Evolutionary conservation across 1,140 invertebrate genomes (phyloP).

Genomic region (Aphaenogaster ashmeadi): DNA sequence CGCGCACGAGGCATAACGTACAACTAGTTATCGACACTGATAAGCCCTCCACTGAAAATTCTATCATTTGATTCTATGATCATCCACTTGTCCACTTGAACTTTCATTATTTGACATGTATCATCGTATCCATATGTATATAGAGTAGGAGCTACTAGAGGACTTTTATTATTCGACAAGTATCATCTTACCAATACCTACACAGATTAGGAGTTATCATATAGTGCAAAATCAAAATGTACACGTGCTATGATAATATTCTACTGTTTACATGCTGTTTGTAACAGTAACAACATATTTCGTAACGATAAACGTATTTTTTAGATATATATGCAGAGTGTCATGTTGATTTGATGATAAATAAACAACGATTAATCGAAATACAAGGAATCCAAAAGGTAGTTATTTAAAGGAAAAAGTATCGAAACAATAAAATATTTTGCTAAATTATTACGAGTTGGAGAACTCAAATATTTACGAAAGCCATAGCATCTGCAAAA

Average conservation of each 20-base stretch:
- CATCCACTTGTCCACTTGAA: too few species aligned
- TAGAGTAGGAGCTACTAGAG: background rate
- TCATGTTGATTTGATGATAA: background rate
- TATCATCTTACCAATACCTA: background rate
- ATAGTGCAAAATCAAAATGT: background rate
- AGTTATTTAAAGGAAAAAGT: background rate
- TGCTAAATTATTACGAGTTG: background rate
- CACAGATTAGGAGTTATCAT: background rate
- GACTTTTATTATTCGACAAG: background rate
- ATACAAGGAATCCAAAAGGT: background rate
- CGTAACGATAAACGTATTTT: background rate
- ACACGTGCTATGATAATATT: background rate
- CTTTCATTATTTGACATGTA: background rate
- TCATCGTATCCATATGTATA: background rate
- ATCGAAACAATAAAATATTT: background rate
- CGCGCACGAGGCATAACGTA: background rate
- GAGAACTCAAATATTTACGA: slow-evolving; percentile 6
- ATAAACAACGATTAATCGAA: background rate
- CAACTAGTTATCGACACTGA: slow-evolving; percentile 2
- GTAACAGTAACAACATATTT: background rate
- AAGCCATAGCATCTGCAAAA: background rate
- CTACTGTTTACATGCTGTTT: background rate
- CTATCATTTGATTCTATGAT: background rate
- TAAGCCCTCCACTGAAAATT: background rate
- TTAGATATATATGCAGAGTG: background rate